Percentiles rank a stretch among this genome's conserved stretches.
phyloP scores from a whole-genome alignment of 2,888 invertebrate species.

The Dusona sp. region DNA sequence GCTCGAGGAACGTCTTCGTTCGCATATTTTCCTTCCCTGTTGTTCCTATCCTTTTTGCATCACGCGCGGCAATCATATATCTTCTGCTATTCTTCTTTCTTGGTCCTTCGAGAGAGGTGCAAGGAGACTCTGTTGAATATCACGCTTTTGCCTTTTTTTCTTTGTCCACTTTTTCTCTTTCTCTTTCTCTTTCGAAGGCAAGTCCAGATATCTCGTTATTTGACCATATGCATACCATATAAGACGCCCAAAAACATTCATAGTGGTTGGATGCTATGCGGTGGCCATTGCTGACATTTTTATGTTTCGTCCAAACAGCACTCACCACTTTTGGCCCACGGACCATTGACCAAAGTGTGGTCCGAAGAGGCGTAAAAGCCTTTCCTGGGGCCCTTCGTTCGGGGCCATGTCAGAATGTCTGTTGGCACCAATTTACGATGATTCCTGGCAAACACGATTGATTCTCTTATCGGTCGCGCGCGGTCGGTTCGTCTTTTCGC shows the following conservation, averaged over 20 bases:
- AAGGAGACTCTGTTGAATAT: constrained; percentile 40
- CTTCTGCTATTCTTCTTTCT: constrained; percentile 52
- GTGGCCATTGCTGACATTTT: constrained; percentile 77
- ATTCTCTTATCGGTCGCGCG: constrained; percentile 73
- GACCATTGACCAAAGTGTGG: constrained; percentile 59
- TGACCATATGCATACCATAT: constrained; percentile 40
- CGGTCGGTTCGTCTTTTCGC: constrained; percentile 56
- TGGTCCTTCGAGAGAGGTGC: constrained; percentile 18
- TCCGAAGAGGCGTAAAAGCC: constrained; percentile 15
- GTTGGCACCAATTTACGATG: constrained; percentile 80
- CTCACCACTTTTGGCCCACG: constrained; percentile 37
- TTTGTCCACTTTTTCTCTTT: constrained; percentile 28
- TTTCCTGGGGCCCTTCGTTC: constrained; percentile 38
- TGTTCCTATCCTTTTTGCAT: constrained; percentile 43
- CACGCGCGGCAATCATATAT: constrained; percentile 36
- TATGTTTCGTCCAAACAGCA: constrained; percentile 72
- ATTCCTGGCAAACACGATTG: constrained; percentile 79
- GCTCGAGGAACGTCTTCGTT: constrained; percentile 50
- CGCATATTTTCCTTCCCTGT: constrained; percentile 37
- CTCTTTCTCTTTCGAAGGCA: constrained; percentile 47
- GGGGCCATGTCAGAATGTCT: constrained; percentile 73
- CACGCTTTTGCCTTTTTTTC: constrained; percentile 40
- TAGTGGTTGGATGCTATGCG: constrained; percentile 34
- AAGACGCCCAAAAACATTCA: constrained; percentile 56
- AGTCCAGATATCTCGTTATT: constrained; percentile 55